Percentiles rank a stretch among this genome's conserved stretches.
phyloP scores from a whole-genome alignment of 2,797 vertebrate species.

The Pseudochaenichthys georgianus region DNA sequence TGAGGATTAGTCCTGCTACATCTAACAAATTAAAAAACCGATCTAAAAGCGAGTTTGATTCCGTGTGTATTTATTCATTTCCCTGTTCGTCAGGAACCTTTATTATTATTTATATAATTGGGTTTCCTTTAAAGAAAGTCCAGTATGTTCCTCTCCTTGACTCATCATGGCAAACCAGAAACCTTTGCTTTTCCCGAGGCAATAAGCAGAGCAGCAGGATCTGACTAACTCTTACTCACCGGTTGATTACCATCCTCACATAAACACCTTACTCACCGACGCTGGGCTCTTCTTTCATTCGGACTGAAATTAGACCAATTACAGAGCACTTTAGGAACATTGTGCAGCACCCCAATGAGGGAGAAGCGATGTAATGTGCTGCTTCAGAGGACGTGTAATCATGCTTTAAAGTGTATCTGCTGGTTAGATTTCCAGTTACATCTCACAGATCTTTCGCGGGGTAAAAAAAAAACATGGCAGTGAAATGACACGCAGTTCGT shows the following conservation, averaged over 20 bases:
- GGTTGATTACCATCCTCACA: constrained; percentile 11
- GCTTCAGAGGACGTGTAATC: neutral
- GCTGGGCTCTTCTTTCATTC: constrained; percentile 1
- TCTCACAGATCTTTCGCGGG: neutral
- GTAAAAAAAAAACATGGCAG: neutral
- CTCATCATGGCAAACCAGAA: constrained; percentile 23
- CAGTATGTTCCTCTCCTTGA: constrained; percentile 13
- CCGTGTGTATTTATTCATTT: no score
- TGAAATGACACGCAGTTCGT: neutral
- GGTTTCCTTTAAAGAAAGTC: neutral
- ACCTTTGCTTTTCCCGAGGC: neutral
- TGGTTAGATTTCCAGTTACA: neutral
- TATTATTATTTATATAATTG: no score
- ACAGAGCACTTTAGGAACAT: constrained; percentile 18
- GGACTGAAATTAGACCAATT: constrained; percentile 25
- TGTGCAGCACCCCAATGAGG: neutral
- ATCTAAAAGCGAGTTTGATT: no score
- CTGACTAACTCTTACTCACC: constrained; percentile 46
- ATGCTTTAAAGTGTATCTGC: neutral
- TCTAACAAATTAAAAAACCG: no score
- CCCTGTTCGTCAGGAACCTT: no score
- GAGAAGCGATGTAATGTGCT: neutral
- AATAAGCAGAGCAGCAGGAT: constrained; percentile 8
- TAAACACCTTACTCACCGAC: neutral
- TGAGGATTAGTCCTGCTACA: no score